A percentile compares a stretch with the other conserved stretches of the same genome.
phyloP scores from a whole-genome alignment of 2,888 invertebrate species.

The Pelosia muscerda region DNA sequence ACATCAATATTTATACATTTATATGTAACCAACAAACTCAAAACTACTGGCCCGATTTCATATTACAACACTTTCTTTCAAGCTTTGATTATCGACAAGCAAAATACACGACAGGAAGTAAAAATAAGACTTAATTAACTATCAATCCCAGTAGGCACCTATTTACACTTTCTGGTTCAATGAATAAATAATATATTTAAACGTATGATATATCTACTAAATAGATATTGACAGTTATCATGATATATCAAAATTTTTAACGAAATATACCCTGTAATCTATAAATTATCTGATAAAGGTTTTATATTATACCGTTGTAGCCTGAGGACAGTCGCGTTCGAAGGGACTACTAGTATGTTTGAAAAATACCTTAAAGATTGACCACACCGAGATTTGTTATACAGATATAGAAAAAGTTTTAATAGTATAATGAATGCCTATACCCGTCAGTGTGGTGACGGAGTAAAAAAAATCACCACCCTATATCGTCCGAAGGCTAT shows the following conservation, averaged over 20 bases:
- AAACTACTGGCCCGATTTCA: no score
- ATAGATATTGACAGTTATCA: not conserved
- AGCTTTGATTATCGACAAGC: no score
- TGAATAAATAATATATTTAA: slow-evolving; percentile 2
- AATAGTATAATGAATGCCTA: not conserved
- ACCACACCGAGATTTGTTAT: not conserved
- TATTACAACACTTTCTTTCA: no score
- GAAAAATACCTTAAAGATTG: not conserved
- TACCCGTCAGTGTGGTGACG: no score
- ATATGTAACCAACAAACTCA: no score
- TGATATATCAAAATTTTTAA: slow-evolving; percentile 1
- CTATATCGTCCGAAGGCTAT: no score
- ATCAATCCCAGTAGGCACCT: not conserved
- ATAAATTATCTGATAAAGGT: not conserved
- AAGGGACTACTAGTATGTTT: not conserved
- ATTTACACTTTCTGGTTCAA: not conserved
- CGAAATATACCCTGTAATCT: not conserved
- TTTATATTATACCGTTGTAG: not conserved
- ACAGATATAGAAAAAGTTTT: not conserved
- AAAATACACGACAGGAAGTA: not conserved
- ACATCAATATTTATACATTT: no score
- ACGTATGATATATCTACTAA: not conserved
- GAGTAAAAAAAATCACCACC: no score
- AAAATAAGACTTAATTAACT: not conserved
- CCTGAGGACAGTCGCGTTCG: not conserved